phyloP scores from a whole-genome alignment of 2,797 vertebrate species.

The Taenioides sp. region DNA sequence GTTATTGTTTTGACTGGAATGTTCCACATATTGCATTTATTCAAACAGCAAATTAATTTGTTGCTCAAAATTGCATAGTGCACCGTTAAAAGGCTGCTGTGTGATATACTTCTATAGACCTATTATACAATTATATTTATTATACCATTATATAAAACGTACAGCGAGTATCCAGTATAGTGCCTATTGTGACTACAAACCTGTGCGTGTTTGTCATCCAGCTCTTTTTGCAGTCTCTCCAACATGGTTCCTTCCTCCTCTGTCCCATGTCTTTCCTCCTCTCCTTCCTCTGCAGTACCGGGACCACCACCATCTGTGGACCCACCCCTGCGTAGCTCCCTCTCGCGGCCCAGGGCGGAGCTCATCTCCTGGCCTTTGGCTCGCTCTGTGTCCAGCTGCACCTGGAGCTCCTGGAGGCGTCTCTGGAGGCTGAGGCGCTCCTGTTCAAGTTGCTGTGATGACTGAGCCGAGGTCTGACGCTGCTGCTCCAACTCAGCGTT shows the following conservation, averaged over 20 bases:
- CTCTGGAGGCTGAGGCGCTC: slow-evolving; percentile 74
- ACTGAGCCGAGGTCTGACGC: slow-evolving; percentile 75
- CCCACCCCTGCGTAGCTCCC: slow-evolving; percentile 64
- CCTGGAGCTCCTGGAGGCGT: slow-evolving; percentile 72
- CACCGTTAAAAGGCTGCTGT: too few relatives aligned
- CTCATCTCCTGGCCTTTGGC: slow-evolving; percentile 83
- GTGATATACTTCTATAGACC: too few relatives aligned
- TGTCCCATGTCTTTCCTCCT: slow-evolving; percentile 14
- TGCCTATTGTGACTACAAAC: slow-evolving; percentile 48
- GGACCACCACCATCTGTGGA: slow-evolving; percentile 31
- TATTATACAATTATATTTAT: too few relatives aligned
- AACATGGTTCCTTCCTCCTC: slow-evolving; percentile 68
- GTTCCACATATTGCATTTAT: too few relatives aligned
- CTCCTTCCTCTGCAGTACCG: slow-evolving; percentile 40
- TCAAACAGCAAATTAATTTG: too few relatives aligned
- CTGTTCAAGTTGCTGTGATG: slow-evolving; percentile 81
- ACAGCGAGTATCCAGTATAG: too few relatives aligned
- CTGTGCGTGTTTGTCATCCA: slow-evolving; percentile 85
- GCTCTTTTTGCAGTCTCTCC: slow-evolving; percentile 83
- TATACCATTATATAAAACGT: too few relatives aligned
- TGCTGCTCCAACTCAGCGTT: slow-evolving; percentile 82
- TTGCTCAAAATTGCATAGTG: too few relatives aligned
- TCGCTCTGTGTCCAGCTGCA: slow-evolving; percentile 88
- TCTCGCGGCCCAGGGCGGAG: slow-evolving; percentile 80
- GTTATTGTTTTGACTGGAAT: too few relatives aligned